Conservation (phyloP, 2,797 vertebrate species). For the Chrosomus eos region DNA sequence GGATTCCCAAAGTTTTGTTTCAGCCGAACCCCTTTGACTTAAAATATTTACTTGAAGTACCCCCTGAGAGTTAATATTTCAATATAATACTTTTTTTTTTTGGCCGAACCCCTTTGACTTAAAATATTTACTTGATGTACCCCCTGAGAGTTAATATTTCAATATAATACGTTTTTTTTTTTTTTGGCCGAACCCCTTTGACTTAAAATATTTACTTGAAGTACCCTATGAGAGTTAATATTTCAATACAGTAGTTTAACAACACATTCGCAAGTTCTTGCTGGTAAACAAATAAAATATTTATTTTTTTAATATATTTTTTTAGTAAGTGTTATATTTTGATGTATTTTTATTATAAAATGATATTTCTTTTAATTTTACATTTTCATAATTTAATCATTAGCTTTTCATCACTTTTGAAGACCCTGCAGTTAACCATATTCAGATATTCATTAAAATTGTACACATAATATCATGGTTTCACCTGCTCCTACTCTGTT, state of each 20-base stretch:
- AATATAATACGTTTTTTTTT: not conserved
- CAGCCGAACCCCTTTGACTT: not conserved
- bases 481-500: not conserved
- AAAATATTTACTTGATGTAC: not conserved
- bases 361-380: too few relatives aligned
- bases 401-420: not conserved
- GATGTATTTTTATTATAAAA: too few relatives aligned
- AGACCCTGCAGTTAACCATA: not conserved
- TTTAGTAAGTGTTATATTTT: too few relatives aligned
- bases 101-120: not conserved
- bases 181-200: not conserved
- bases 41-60: not conserved
- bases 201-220: not conserved
- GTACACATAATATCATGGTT: not conserved
- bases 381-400: not conserved
- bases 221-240: not conserved
- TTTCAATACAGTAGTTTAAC: not conserved
- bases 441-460: not conserved
- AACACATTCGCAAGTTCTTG: not conserved
- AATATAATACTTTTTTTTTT: not conserved
- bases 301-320: too few relatives aligned
- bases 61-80: not conserved
- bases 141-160: not conserved
- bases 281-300: not conserved
- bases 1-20: not conserved